A percentile compares a stretch with the other conserved stretches of the same genome.
Evolutionary conservation across 2,797 vertebrate species (phyloP).

Genomic region (Cephalopachus bancanus): DNA sequence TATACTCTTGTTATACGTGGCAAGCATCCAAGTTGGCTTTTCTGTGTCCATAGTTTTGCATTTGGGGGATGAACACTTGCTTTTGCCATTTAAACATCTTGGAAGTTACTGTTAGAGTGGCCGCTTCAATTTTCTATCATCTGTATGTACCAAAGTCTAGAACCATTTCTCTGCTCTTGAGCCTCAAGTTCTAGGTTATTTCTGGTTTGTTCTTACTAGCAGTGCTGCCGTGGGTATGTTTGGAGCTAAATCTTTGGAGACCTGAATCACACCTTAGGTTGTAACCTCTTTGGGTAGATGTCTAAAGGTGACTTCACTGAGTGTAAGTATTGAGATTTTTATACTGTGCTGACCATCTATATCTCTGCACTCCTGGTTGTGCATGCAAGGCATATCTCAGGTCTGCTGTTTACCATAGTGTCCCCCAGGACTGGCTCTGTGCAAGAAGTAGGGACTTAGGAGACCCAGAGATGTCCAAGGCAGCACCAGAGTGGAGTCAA

Average conservation of each 20-base stretch:
- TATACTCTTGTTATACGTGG: background rate
- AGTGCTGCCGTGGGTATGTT: background rate
- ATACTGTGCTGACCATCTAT: too few species aligned
- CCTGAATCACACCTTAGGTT: background rate
- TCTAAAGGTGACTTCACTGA: background rate
- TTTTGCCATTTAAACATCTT: rapidly evolving
- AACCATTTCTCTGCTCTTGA: background rate
- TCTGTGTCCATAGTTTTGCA: background rate
- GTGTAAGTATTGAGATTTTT: background rate
- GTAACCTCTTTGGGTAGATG: background rate
- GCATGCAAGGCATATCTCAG: background rate
- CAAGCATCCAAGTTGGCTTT: background rate
- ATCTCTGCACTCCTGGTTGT: rapidly evolving
- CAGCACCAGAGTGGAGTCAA: too few species aligned
- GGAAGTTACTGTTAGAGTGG: rapidly evolving
- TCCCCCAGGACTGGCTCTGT: background rate
- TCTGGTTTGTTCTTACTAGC: background rate
- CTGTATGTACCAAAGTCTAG: rapidly evolving
- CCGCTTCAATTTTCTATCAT: rapidly evolving
- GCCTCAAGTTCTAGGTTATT: background rate
- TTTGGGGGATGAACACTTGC: background rate
- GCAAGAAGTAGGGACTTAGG: background rate
- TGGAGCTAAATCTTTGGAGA: background rate
- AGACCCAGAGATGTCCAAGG: background rate
- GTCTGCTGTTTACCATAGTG: background rate